Evolutionary conservation across 2,888 invertebrate species (phyloP).

Genomic region (Metacarcinus magister): DNA sequence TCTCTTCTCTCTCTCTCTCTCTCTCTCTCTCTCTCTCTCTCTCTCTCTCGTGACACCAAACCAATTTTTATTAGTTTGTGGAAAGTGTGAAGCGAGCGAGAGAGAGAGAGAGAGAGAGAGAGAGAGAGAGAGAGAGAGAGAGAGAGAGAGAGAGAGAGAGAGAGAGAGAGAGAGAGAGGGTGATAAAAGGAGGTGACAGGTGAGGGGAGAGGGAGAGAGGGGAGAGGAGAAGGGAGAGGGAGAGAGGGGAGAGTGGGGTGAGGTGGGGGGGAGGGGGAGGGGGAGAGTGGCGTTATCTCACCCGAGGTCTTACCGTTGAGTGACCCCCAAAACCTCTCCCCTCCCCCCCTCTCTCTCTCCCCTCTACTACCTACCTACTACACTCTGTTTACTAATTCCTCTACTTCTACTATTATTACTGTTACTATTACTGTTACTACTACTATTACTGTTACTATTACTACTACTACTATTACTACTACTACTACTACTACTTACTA

Average conservation of each 20-base stretch:
- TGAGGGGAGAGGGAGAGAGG: background rate
- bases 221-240: background rate
- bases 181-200: background rate
- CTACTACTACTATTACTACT: background rate
- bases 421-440: background rate
- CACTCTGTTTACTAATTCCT: background rate
- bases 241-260: background rate
- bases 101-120: background rate
- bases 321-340: background rate
- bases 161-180: background rate
- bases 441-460: background rate
- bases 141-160: background rate
- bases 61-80: background rate
- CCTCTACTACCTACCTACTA: background rate
- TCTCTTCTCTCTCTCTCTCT: constrained; percentile 45
- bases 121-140: background rate
- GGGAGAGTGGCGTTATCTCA: constrained; percentile 16
- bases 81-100: background rate
- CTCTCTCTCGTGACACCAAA: background rate
- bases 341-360: background rate
- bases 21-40: constrained; percentile 52
- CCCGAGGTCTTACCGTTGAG: constrained; percentile 21
- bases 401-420: background rate
- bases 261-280: background rate
- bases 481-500: too few relatives aligned